phyloP scores from a whole-genome alignment of 2,888 invertebrate genomes.

The Campoplex capitator region DNA sequence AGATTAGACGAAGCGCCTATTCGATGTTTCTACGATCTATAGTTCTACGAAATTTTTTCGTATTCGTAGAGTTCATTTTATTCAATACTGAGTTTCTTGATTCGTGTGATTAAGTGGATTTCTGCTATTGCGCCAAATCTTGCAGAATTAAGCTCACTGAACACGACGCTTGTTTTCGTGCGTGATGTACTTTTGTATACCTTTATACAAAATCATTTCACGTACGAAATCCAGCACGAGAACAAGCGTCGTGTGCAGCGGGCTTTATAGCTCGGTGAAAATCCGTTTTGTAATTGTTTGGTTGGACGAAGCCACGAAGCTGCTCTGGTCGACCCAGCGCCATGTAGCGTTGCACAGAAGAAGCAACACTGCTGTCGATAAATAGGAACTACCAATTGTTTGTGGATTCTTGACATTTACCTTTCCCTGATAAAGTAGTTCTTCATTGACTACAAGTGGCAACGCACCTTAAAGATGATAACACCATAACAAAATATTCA shows the following conservation, averaged over 20 bases:
- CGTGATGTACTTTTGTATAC: too few species aligned
- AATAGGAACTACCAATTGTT: background rate
- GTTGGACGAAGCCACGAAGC: too few species aligned
- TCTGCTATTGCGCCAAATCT: slow-evolving; percentile 29
- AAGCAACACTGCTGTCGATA: slow-evolving; percentile 15
- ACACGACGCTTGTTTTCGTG: too few species aligned
- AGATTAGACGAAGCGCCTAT: background rate
- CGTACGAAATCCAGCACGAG: too few species aligned
- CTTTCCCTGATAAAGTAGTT: slow-evolving; percentile 13
- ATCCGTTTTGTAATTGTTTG: background rate
- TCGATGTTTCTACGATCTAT: background rate
- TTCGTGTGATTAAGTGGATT: background rate
- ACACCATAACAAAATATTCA: background rate
- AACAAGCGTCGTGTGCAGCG: too few species aligned
- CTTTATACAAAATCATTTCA: too few species aligned
- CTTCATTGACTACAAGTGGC: background rate
- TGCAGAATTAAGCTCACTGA: background rate
- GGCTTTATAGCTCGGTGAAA: slow-evolving; percentile 26
- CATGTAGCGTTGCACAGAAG: background rate
- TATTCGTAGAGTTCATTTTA: background rate
- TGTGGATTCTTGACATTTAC: background rate
- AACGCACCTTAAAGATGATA: background rate
- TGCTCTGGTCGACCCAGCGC: slow-evolving; percentile 7
- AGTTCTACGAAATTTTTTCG: background rate
- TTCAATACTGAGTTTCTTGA: background rate